Percentiles rank a stretch among this genome's conserved stretches.
Conservation (phyloP, 2,888 invertebrate species). For the Cenopis cana region DNA sequence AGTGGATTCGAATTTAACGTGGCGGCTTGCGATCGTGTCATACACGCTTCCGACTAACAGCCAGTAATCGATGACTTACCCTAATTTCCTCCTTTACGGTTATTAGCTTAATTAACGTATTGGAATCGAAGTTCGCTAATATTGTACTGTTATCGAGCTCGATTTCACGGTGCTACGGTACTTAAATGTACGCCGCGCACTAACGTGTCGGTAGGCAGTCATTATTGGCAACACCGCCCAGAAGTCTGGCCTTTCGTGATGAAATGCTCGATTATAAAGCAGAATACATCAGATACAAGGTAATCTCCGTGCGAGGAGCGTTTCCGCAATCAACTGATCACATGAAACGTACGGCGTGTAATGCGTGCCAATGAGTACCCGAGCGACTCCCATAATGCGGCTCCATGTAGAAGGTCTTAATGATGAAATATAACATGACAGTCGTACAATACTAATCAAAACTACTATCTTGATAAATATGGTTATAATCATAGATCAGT, state of each 20-base stretch:
- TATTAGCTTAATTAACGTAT: slow-evolving; percentile 60
- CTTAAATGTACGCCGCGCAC: slow-evolving; percentile 70
- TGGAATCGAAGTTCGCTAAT: slow-evolving; percentile 68
- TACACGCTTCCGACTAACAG: slow-evolving; percentile 61
- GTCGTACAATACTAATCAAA: slow-evolving; percentile 71
- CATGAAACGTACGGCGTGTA: slow-evolving; percentile 46
- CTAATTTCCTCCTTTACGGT: slow-evolving; percentile 69
- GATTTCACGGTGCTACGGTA: slow-evolving; percentile 64
- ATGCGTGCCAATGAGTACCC: slow-evolving; percentile 30
- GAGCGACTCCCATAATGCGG: slow-evolving; percentile 28
- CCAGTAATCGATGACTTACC: slow-evolving; percentile 57
- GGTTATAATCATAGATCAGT: slow-evolving; percentile 76
- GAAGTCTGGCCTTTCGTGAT: slow-evolving; percentile 65
- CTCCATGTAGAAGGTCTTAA: slow-evolving; percentile 49
- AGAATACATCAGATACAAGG: slow-evolving; percentile 62
- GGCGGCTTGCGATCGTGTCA: slow-evolving; percentile 56
- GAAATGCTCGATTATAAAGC: slow-evolving; percentile 70
- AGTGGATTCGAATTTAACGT: slow-evolving; percentile 32
- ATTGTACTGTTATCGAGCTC: slow-evolving; percentile 61
- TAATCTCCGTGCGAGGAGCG: slow-evolving; percentile 66
- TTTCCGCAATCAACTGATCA: slow-evolving; percentile 71
- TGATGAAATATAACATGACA: slow-evolving; percentile 54
- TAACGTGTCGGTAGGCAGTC: slow-evolving; percentile 71
- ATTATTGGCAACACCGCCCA: slow-evolving; percentile 67
- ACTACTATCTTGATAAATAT: slow-evolving; percentile 72